Conservation (phyloP, 2,888 invertebrate genomes). For the Agrypnus murinus region DNA sequence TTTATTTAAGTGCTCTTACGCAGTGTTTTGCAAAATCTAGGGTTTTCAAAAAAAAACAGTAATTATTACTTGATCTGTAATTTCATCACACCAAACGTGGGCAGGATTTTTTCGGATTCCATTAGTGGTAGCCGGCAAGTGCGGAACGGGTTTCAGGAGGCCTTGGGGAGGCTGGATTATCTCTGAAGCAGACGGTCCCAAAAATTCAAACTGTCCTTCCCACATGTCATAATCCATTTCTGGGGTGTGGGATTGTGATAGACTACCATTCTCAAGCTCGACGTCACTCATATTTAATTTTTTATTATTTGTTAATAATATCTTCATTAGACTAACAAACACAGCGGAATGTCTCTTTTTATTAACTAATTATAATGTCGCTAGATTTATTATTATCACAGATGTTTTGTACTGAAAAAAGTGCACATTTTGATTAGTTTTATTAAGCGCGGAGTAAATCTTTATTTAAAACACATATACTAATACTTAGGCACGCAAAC, state of each 20-base stretch:
- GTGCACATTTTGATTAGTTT: no score
- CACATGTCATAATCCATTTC: slow-evolving; percentile 91
- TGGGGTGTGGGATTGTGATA: slow-evolving; percentile 65
- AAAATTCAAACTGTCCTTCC: slow-evolving; percentile 92
- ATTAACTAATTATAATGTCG: background rate
- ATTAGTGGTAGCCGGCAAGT: slow-evolving; percentile 65
- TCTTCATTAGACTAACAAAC: slow-evolving; percentile 25
- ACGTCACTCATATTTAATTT: slow-evolving; percentile 71
- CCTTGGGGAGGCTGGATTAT: slow-evolving; percentile 57
- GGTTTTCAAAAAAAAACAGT: no score
- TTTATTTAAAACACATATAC: no score
- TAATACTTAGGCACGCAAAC: slow-evolving; percentile 18
- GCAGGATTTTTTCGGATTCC: slow-evolving; percentile 75
- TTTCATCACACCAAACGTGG: slow-evolving; percentile 76
- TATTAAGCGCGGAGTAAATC: no score
- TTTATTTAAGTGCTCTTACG: no score
- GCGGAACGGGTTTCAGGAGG: slow-evolving; percentile 57
- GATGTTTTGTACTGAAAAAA: no score
- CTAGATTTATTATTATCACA: no score
- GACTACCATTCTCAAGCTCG: slow-evolving; percentile 66
- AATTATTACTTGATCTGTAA: slow-evolving; percentile 77
- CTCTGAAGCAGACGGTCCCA: slow-evolving; percentile 73
- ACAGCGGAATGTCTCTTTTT: slow-evolving; percentile 20
- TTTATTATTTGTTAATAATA: slow-evolving; percentile 58
- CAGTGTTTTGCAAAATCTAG: no score